phyloP scores from a whole-genome alignment of 2,888 invertebrate genomes.

The Philopedon plagiatum region DNA sequence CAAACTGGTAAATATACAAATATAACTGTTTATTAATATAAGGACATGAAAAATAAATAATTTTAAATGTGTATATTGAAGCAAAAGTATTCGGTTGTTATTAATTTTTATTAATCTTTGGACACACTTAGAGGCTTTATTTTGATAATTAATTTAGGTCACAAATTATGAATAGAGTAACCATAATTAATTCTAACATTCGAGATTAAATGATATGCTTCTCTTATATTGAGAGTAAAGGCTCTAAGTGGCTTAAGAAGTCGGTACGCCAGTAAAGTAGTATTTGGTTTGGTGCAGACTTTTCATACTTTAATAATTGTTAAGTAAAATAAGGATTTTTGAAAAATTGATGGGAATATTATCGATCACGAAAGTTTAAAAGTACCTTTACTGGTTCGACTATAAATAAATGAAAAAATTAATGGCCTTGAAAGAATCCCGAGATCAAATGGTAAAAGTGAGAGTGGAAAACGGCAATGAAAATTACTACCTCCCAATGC shows the following conservation, averaged over 20 bases:
- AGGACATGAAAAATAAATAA: slow-evolving; percentile 30
- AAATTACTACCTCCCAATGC: not conserved
- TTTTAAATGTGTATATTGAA: slow-evolving; percentile 34
- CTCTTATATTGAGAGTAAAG: slow-evolving; percentile 5
- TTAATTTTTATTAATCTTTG: not conserved
- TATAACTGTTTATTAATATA: slow-evolving; percentile 34
- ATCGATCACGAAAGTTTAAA: too few relatives aligned
- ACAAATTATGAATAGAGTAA: too few relatives aligned
- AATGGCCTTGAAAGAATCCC: not conserved
- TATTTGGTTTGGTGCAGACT: not conserved
- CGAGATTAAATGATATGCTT: too few relatives aligned
- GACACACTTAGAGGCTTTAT: not conserved
- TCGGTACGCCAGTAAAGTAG: not conserved
- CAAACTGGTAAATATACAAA: slow-evolving; percentile 51
- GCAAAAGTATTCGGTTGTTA: not conserved
- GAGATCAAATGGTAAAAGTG: not conserved
- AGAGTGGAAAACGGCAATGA: not conserved
- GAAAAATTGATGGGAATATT: too few relatives aligned
- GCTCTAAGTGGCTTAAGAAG: not conserved
- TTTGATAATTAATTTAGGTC: too few relatives aligned
- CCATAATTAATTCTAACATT: too few relatives aligned
- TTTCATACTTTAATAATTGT: not conserved
- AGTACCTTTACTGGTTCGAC: slow-evolving; percentile 4
- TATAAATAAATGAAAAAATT: too few relatives aligned
- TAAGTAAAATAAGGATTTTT: too few relatives aligned